Evolutionary conservation across 2,797 vertebrate species (phyloP).

Genomic region (Tokudaia muenninki): DNA sequence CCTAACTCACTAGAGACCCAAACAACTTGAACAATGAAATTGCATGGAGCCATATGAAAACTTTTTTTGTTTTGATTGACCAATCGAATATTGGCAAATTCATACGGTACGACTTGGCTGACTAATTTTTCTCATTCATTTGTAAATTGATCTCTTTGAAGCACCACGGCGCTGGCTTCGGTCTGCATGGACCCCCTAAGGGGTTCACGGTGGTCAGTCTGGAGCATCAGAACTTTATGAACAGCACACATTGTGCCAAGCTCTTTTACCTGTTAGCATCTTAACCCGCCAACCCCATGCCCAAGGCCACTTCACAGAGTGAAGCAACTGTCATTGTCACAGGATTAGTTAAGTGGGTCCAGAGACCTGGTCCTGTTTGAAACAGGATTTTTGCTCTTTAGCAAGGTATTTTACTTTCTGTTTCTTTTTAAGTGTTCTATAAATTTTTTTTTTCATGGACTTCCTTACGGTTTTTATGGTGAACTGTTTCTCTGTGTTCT

Average conservation of each 20-base stretch:
- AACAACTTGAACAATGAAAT: not conserved
- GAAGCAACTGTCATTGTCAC: not conserved
- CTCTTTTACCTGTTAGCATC: not conserved
- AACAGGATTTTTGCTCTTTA: not conserved
- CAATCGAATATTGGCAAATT: not conserved
- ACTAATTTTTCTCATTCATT: not conserved
- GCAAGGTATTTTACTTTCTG: not conserved
- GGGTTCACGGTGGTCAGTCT: not conserved
- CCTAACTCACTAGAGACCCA: not conserved
- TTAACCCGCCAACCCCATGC: accelerated
- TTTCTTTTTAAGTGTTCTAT: not conserved
- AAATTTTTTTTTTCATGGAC: not conserved
- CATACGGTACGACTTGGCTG: not conserved
- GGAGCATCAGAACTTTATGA: not conserved
- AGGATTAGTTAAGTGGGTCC: not conserved
- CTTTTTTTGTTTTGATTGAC: not conserved
- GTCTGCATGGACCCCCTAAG: not conserved
- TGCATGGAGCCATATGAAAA: not conserved
- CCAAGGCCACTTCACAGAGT: not conserved
- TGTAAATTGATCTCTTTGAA: not conserved
- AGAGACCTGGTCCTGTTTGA: not conserved
- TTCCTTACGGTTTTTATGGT: slow-evolving; percentile 12
- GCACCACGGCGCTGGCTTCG: not conserved
- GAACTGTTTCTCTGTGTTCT: not conserved
- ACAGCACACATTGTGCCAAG: not conserved